A percentile compares a stretch with the other conserved stretches of the same genome.
Conservation (phyloP, 1,140 invertebrate species). For the Propsilocerus akamusi region DNA sequence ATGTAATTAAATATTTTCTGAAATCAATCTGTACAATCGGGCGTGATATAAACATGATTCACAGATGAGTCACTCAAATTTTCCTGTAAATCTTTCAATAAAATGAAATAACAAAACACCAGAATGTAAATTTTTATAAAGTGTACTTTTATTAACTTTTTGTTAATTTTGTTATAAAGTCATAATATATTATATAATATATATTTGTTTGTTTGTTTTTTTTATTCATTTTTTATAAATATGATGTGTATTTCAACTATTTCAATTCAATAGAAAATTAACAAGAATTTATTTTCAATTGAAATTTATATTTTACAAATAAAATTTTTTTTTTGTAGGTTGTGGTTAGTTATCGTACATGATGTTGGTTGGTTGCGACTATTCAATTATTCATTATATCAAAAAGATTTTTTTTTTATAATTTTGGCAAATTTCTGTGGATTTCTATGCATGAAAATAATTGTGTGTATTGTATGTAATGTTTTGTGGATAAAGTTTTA, state of each 20-base stretch:
- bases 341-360: not conserved
- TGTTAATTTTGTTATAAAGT: constrained; percentile 4
- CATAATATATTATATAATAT: constrained; percentile 4
- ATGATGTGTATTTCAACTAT: constrained; percentile 4
- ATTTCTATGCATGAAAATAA: not conserved
- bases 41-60: no score
- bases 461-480: not conserved
- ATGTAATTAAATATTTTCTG: no score
- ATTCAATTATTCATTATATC: not conserved
- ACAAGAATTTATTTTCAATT: constrained; percentile 4
- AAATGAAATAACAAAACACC: no score
- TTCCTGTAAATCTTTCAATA: no score
- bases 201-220: constrained; percentile 1
- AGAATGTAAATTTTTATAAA: constrained; percentile 4
- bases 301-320: constrained; percentile 2
- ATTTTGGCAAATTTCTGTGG: not conserved
- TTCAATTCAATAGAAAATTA: constrained; percentile 4
- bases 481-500: no score
- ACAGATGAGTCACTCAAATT: no score
- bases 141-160: constrained; percentile 1
- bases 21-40: no score
- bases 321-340: not conserved
- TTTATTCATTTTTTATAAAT: constrained; percentile 1
- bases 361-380: no score
- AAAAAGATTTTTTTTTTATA: not conserved